Conservation (phyloP, 1,140 invertebrate species). For the Caenorhabditis latens region DNA sequence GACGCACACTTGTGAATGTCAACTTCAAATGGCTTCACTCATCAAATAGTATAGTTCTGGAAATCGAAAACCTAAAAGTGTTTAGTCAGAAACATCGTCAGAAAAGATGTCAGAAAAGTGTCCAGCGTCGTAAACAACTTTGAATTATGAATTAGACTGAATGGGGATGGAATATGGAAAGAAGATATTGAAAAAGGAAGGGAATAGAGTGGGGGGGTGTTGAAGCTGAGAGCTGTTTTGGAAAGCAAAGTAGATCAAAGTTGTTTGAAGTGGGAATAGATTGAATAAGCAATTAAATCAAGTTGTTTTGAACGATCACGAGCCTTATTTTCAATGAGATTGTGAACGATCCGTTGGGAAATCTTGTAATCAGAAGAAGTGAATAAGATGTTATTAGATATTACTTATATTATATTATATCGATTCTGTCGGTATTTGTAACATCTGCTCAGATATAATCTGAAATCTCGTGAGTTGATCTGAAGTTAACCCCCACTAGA, state of each 20-base stretch:
- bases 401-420: too few species aligned
- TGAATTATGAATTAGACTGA: constrained; percentile 27
- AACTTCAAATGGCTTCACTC: constrained; percentile 8
- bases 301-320: neutral
- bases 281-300: neutral
- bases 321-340: neutral
- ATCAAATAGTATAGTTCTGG: neutral
- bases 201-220: constrained; percentile 2
- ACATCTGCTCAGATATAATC: too few species aligned
- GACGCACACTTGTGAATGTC: neutral
- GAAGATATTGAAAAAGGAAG: neutral
- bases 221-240: neutral
- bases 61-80: neutral
- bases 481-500: too few species aligned
- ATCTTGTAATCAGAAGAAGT: neutral
- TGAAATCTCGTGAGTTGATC: too few species aligned
- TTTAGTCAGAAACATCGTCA: constrained; percentile 5
- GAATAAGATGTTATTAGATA: too few species aligned
- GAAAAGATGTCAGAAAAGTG: neutral
- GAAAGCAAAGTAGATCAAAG: neutral
- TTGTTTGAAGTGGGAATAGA: neutral
- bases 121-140: constrained; percentile 9
- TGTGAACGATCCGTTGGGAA: neutral
- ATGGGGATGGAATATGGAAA: neutral
- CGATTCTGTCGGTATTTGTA: too few species aligned